Evolutionary conservation across 2,113 vertebrate species (phyloP).

Genomic region (Microtus pennsylvanicus): DNA sequence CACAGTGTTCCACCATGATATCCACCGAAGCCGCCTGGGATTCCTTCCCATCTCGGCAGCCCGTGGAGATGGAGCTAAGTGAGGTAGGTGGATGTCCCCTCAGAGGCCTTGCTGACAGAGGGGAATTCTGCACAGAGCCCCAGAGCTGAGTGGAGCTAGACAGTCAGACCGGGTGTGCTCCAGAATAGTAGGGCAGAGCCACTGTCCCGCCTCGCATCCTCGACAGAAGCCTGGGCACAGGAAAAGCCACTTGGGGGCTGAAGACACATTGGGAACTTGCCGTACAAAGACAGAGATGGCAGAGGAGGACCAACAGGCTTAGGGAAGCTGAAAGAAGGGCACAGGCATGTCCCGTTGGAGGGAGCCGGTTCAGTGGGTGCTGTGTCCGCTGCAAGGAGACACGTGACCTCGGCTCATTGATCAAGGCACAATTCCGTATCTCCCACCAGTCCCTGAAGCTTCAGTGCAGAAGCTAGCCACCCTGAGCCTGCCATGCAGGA

Average conservation of each 20-base stretch:
- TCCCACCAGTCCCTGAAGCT: neutral
- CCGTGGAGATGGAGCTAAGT: neutral
- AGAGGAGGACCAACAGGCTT: too few species aligned
- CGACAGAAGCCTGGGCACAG: neutral
- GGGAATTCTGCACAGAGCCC: neutral
- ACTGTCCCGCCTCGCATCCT: neutral
- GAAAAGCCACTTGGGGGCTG: neutral
- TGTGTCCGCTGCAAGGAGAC: neutral
- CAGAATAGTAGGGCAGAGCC: neutral
- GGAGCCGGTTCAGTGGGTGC: neutral
- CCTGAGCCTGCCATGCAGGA: too few species aligned
- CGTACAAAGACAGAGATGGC: too few species aligned
- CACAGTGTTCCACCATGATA: slow-evolving; percentile 85
- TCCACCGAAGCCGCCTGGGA: slow-evolving; percentile 72
- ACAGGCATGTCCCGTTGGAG: neutral
- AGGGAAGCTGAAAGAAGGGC: neutral
- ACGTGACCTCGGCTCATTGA: rapidly evolving
- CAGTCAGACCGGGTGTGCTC: rapidly evolving
- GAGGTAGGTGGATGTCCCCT: neutral
- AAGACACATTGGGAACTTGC: neutral
- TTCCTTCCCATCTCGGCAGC: slow-evolving; percentile 76
- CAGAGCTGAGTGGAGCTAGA: neutral
- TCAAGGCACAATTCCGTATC: neutral
- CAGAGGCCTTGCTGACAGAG: rapidly evolving
- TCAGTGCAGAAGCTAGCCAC: neutral